Base-by-base conservation (phyloP, 2,888 invertebrate genomes). In the Amorpha juglandis region DNA sequence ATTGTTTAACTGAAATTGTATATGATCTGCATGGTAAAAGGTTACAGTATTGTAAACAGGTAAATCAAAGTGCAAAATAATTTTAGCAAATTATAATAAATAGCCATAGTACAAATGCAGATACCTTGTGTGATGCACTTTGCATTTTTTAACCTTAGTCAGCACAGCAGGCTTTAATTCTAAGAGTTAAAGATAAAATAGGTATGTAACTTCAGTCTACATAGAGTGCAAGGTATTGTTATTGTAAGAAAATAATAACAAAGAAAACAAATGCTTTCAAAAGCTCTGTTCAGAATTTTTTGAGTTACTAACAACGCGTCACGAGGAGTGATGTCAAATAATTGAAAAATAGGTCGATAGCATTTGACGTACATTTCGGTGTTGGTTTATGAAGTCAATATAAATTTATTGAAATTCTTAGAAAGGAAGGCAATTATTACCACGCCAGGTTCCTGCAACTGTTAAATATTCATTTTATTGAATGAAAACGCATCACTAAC, bases 241-340 rank as follows among this genome's bases (percentile, higher is more conserved):
- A 27, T 27, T 27, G 27, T 27, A 3, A 27, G 2, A 27, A 27
- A 27, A 27, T 27, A 27, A 27, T 27, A 27, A 27, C 27, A 27
- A 27, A 27, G 27, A 27, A 45, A 7, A 33, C 9, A 47, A 64
- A 33, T 8, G 14, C 12, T 19, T 19, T 58, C n/a, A 11, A 38
- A 42, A 42, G 42, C 58, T 19, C 42, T 12, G 12, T 42, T 58
- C 6, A 33, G 51, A 33, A 47, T 42, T 63, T 66, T 63, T 38
- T 64, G 45, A 58, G 74, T 80, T 78, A 78, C 77, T 79, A 84
- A 81, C 83, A 90, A 89, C 90, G 90, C 91, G 89, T 90, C 89
- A 91, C 89, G 87, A 88, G 88, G 85, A 86, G 83, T 87, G 84
- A 88, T 90, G 91, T 91, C 91, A 89, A 83, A 79, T 76, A 9